Conservation (phyloP, 2,797 vertebrate species). For the Sylvia borin region DNA sequence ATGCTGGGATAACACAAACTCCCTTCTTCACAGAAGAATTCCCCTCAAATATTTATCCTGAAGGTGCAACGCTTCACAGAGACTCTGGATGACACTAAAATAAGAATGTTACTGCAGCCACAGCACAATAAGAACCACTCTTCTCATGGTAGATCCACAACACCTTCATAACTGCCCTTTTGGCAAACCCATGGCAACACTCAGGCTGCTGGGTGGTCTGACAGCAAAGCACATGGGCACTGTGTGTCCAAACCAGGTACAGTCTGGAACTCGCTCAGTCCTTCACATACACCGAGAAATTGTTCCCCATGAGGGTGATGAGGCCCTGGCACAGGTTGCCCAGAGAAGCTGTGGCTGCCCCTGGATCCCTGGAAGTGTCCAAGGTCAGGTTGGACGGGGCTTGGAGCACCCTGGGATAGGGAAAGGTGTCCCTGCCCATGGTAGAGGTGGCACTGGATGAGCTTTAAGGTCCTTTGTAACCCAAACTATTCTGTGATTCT, state of each 20-base stretch:
- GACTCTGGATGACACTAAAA: neutral
- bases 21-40: neutral
- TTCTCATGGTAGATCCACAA: neutral
- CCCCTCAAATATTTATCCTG: neutral
- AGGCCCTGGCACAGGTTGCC: neutral
- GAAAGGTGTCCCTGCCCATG: neutral
- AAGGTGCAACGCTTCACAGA: neutral
- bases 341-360: neutral
- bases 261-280: neutral
- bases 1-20: neutral
- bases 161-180: rapidly evolving
- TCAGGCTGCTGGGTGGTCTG: neutral
- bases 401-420: rapidly evolving
- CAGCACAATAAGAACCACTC: neutral
- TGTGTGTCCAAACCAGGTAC: neutral
- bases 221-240: neutral
- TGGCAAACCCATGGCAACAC: neutral
- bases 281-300: neutral
- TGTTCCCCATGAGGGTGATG: rapidly evolving
- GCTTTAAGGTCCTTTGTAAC: neutral
- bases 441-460: too few relatives aligned
- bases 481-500: neutral
- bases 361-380: neutral
- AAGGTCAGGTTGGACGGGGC: rapidly evolving
- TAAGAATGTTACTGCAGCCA: neutral